These are phyloP conservation scores for Syngnathoides biaculeatus DNA, from an alignment of 2,113 vertebrate genomes.

Conservation along the genomic window DNA sequence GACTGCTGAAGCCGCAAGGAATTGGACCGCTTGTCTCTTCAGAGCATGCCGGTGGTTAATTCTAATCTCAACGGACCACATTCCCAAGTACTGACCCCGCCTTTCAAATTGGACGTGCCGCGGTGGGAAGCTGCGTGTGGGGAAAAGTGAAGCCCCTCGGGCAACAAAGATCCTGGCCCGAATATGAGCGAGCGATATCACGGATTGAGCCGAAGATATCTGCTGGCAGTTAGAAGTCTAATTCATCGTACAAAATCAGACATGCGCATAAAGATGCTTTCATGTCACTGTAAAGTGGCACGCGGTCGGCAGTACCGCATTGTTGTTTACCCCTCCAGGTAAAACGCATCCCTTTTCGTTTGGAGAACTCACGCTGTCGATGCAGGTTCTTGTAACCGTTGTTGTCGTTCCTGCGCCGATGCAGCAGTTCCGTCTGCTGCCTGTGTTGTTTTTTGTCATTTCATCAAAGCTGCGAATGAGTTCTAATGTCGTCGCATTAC, in stretches of 20 bases:
- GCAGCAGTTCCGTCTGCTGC: conserved; percentile 33
- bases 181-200: conserved; percentile 30
- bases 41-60: conserved; percentile 16
- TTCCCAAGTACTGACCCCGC: conserved; percentile 37
- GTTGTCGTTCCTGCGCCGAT: conserved; percentile 33
- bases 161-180: conserved; percentile 44
- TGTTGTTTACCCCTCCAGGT: conserved; percentile 55
- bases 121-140: not conserved
- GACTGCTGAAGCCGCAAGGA: not conserved
- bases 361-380: conserved; percentile 43
- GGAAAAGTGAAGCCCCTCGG: conserved; percentile 24
- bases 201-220: not conserved
- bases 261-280: not conserved
- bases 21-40: conserved; percentile 23
- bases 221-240: not conserved
- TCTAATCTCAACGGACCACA: conserved; percentile 38
- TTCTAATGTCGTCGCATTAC: conserved; percentile 42
- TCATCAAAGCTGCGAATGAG: conserved; percentile 48
- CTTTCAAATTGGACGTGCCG: conserved; percentile 32
- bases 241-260: not conserved
- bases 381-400: conserved; percentile 43
- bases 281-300: not conserved
- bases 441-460: conserved; percentile 54
- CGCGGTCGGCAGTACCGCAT: not conserved
- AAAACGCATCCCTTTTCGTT: conserved; percentile 39